These are phyloP conservation scores for Diadegma fenestrale DNA, from an alignment of 2,888 invertebrate genomes.

Conservation along the genomic window DNA sequence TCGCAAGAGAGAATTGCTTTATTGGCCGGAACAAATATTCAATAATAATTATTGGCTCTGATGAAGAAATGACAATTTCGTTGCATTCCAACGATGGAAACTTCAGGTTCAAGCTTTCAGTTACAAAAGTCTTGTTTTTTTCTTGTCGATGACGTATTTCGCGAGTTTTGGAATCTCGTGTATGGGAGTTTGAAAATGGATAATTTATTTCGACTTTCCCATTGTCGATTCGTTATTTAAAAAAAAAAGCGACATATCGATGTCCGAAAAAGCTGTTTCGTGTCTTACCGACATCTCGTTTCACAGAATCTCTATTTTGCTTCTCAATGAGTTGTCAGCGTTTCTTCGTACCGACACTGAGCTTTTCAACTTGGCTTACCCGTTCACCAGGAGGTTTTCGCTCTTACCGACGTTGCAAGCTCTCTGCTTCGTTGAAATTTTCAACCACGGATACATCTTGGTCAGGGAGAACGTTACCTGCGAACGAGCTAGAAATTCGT, in stretches of 20 bases:
- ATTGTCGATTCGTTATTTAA: not conserved
- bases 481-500: not conserved
- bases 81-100: no score
- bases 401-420: slow-evolving; percentile 46
- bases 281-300: slow-evolving; percentile 32
- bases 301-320: not conserved
- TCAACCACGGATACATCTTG: not conserved
- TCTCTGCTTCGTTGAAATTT: not conserved
- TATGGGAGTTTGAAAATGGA: not conserved
- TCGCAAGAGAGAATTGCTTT: no score
- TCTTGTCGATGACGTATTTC: not conserved
- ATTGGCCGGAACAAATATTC: no score
- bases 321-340: not conserved
- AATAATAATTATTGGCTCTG: no score
- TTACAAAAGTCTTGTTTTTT: not conserved
- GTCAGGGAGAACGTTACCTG: slow-evolving; percentile 5
- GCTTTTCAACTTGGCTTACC: slow-evolving; percentile 1
- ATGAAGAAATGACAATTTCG: no score
- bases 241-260: not conserved
- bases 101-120: no score
- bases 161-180: not conserved
- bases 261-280: slow-evolving; percentile 13
- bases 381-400: not conserved
- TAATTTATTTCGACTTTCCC: not conserved
- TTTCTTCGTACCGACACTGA: slow-evolving; percentile 4